Base-by-base conservation (phyloP, 1,140 invertebrate genomes). In the Brachionus calyciflorus region DNA sequence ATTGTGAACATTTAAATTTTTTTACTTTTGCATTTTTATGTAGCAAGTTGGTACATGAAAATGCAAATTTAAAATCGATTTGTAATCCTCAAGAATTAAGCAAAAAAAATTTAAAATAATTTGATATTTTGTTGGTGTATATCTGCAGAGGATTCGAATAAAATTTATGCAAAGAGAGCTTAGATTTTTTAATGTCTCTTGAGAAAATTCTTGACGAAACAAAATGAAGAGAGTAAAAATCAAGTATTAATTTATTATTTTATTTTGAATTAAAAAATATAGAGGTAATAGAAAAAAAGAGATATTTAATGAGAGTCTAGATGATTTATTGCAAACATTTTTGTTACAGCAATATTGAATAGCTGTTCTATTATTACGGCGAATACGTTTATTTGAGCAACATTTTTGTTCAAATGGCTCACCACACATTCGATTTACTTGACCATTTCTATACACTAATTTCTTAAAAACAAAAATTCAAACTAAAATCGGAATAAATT, bases 301-400 rank as follows among this genome's bases (percentile, higher is more conserved):
- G 9, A 12, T 24, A 44, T 14, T 65, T 1, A 60, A 33, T 7
- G 19, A 33, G 12, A 40, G 4, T 12, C 30, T 7, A 44, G 41
- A 44, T 17, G 60, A 65, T 65, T 19, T 41, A 24, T 65, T 65
- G 37, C 60, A 65, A 10, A 65, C 60, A n/a, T 44, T 65, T 65
- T 41, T 65, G 19, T 65, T 65, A 41, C 60, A 65, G 37, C 60
- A 65, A 17, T 65, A 65, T 44, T 65, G 60, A 24, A 44, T 26
- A 5, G 40, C 60, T 12, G 60, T 65, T 12, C 37, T 7, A 19
- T 65, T 41, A 24, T 65, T 65, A 19, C 24, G 24, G 6, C 33
- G 12, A 24, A 26, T 14, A 12, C 60, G n/a, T 65, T 65, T 41
- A 44, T 65, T 65, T 3, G 60, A 65, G 19, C 60, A 65, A 24